phyloP scores from a whole-genome alignment of 2,797 vertebrate species.

The Tarsius wallacei region DNA sequence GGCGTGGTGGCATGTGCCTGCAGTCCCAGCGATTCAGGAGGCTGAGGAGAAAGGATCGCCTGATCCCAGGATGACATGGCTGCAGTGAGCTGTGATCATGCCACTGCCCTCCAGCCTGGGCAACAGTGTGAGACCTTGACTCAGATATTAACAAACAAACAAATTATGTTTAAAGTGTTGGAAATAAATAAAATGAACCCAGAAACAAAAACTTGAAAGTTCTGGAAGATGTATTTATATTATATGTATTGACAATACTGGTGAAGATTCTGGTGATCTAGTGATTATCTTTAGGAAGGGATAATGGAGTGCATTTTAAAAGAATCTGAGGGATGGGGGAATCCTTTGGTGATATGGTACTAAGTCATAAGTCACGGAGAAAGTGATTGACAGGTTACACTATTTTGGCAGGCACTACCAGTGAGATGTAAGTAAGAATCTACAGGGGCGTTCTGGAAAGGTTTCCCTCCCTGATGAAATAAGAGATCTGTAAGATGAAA shows the following conservation, averaged over 20 bases:
- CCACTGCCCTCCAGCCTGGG: too few species aligned
- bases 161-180: constrained; percentile 7
- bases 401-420: constrained; percentile 34
- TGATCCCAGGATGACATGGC: too few species aligned
- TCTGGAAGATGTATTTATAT: background rate
- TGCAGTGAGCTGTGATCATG: too few species aligned
- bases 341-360: background rate
- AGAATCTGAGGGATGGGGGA: background rate
- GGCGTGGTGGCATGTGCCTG: too few species aligned
- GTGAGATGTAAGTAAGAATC: constrained; percentile 54
- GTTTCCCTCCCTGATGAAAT: constrained; percentile 37
- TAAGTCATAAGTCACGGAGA: background rate
- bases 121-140: too few species aligned
- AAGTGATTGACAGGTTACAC: constrained; percentile 32
- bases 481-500: background rate
- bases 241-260: too few species aligned
- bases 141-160: too few species aligned
- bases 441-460: constrained; percentile 20
- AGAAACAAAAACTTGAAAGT: background rate
- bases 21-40: too few species aligned
- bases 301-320: background rate
- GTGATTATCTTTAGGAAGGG: too few species aligned
- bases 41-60: too few species aligned
- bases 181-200: constrained; percentile 36
- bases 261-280: too few species aligned